A percentile compares a stretch with the other conserved stretches of the same genome.
Evolutionary conservation across 2,888 invertebrate species (phyloP).

Genomic region (Trypoxylon attenuatum): DNA sequence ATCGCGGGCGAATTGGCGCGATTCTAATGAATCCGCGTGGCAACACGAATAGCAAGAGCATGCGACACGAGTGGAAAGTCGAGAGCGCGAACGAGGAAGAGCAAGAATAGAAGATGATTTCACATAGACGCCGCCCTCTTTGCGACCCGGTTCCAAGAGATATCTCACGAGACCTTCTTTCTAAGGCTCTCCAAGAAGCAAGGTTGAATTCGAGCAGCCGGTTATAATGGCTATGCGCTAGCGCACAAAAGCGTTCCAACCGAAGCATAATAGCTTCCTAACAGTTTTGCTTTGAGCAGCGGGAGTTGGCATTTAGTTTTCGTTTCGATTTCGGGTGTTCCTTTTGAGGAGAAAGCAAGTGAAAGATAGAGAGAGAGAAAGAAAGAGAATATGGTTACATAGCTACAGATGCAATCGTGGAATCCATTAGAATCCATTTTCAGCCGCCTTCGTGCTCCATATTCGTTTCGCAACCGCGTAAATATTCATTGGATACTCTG

Average conservation of each 20-base stretch:
- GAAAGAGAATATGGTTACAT: not conserved
- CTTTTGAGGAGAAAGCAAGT: not conserved
- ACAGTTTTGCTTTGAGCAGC: not conserved
- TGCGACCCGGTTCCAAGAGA: not conserved
- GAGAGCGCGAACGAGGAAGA: too few species aligned
- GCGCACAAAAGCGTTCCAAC: constrained; percentile 1
- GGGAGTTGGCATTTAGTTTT: not conserved
- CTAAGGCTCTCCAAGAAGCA: constrained; percentile 24
- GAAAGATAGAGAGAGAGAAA: not conserved
- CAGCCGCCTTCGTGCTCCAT: constrained; percentile 6
- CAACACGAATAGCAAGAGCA: too few species aligned
- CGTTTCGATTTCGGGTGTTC: not conserved
- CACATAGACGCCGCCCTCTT: not conserved
- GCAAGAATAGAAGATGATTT: too few species aligned
- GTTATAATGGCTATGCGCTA: constrained; percentile 7
- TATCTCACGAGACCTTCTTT: constrained; percentile 21
- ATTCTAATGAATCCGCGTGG: too few species aligned
- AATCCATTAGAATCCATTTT: constrained; percentile 30
- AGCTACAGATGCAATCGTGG: not conserved
- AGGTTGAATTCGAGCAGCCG: not conserved
- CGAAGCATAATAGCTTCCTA: not conserved
- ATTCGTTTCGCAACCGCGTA: constrained; percentile 1
- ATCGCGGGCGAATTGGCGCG: not conserved
- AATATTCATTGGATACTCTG: not conserved
- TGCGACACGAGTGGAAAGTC: too few species aligned